Evolutionary conservation across 2,797 vertebrate genomes (phyloP).

Genomic region (Calcarius lapponicus): DNA sequence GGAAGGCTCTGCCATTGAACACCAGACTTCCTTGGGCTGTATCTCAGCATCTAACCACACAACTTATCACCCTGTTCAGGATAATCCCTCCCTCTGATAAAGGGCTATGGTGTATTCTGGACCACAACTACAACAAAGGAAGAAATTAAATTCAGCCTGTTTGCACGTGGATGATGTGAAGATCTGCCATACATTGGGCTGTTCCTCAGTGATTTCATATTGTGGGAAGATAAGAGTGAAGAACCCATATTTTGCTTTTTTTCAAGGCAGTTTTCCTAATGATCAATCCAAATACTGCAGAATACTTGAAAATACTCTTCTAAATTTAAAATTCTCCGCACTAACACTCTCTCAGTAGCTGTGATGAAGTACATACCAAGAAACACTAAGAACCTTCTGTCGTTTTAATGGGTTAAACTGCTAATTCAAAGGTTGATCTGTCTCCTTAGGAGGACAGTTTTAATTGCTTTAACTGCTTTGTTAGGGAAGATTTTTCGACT

Average conservation of each 20-base stretch:
- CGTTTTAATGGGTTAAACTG: background rate
- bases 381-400: background rate
- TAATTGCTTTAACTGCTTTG: constrained; percentile 33
- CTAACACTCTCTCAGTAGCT: background rate
- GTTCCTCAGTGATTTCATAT: background rate
- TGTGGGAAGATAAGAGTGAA: background rate
- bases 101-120: background rate
- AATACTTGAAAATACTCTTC: background rate
- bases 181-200: background rate
- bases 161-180: background rate
- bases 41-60: background rate
- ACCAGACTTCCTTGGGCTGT: background rate
- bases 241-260: background rate
- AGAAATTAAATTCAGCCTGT: background rate
- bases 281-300: background rate
- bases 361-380: background rate
- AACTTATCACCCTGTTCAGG: background rate
- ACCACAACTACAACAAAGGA: background rate
- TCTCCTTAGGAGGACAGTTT: background rate
- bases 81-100: background rate
- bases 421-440: constrained; percentile 39
- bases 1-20: background rate
- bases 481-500: background rate
- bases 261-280: background rate
- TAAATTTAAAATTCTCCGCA: background rate